Evolutionary conservation across 2,888 invertebrate genomes (phyloP).

Genomic region (Plebejus argus): DNA sequence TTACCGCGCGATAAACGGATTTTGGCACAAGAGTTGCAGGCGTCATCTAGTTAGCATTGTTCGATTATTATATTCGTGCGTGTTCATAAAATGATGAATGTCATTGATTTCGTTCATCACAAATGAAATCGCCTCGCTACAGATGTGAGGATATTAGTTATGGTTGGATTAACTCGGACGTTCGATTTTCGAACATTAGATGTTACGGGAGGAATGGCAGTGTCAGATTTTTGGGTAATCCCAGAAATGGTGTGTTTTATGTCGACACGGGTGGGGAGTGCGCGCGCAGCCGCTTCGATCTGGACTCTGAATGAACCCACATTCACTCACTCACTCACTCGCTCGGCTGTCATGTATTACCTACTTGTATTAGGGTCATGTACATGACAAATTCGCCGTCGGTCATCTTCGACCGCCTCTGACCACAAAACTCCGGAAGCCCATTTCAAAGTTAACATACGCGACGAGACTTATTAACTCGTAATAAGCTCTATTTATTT

Average conservation of each 20-base stretch:
- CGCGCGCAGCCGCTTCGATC: conserved; percentile 30
- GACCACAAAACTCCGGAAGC: conserved; percentile 12
- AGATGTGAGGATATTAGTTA: neutral
- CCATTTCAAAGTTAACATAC: neutral
- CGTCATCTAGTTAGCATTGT: neutral
- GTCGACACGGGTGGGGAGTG: neutral
- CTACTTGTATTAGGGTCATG: conserved; percentile 15
- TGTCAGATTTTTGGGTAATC: conserved; percentile 18
- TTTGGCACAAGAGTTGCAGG: too few species aligned
- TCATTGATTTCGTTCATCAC: neutral
- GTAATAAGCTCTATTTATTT: neutral
- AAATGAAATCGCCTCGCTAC: neutral
- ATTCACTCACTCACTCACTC: neutral
- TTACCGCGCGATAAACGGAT: too few species aligned
- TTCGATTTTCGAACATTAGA: neutral
- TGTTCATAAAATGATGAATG: neutral
- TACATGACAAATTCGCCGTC: conserved; percentile 1
- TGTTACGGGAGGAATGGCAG: neutral
- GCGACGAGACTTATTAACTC: neutral
- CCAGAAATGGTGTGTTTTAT: conserved; percentile 9
- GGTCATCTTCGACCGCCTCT: conserved; percentile 4
- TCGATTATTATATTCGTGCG: neutral
- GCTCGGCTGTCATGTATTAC: neutral
- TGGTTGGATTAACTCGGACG: neutral
- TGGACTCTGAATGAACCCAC: conserved; percentile 18